phyloP scores from a whole-genome alignment of 2,113 vertebrate genomes.

The Haemorhous mexicanus region DNA sequence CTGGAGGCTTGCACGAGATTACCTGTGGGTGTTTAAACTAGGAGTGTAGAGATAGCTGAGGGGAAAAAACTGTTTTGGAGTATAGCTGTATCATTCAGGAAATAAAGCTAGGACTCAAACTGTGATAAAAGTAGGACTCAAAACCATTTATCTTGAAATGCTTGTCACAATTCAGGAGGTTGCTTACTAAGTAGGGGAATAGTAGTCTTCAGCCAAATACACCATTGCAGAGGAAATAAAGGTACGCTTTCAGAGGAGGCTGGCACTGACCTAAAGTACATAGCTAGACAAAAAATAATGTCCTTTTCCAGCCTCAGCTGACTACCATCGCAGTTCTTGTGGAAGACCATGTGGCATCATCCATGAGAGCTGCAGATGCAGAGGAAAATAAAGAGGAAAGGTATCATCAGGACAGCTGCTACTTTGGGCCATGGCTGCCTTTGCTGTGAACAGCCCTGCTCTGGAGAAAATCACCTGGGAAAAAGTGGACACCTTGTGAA shows the following conservation, averaged over 20 bases:
- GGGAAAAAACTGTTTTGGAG: neutral
- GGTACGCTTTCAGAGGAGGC: neutral
- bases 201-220: neutral
- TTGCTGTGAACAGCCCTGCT: neutral
- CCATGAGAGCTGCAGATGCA: neutral
- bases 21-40: neutral
- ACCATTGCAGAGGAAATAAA: neutral
- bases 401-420: neutral
- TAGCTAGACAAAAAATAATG: neutral
- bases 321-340: neutral
- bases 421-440: fast-evolving
- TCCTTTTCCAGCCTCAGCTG: neutral
- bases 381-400: neutral
- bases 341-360: neutral
- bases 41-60: neutral
- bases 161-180: neutral
- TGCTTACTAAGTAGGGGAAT: neutral
- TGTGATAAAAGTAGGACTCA: neutral
- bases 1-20: neutral
- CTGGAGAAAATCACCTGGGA: neutral
- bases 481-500: neutral
- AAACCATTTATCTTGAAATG: neutral
- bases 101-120: neutral
- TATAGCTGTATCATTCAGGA: neutral
- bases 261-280: neutral